phyloP scores from a whole-genome alignment of 2,888 invertebrate species.

The Desoria tigrina region DNA sequence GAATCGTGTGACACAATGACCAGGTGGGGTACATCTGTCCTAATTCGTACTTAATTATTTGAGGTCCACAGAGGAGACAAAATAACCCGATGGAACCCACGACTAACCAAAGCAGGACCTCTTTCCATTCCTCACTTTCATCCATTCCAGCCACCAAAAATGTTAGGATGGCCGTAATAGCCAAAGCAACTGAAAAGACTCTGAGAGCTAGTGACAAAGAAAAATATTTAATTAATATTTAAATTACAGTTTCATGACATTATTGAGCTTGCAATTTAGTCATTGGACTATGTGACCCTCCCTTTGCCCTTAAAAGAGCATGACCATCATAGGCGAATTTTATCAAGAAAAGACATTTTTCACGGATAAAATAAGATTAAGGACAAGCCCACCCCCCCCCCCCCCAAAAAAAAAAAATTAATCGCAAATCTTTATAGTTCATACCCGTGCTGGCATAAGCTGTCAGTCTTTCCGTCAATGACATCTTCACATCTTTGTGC shows the following conservation, averaged over 20 bases:
- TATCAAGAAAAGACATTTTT: too few species aligned
- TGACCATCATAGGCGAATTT: too few species aligned
- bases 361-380: too few species aligned
- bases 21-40: background rate
- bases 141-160: too few species aligned
- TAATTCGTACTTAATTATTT: conserved; percentile 22
- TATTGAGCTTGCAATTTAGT: background rate
- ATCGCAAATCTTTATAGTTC: background rate
- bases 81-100: conserved; percentile 9
- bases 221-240: conserved; percentile 1
- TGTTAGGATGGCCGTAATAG: conserved; percentile 11
- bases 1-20: background rate
- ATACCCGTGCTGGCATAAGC: conserved; percentile 22
- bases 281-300: too few species aligned
- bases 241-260: background rate
- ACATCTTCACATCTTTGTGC: conserved; percentile 7
- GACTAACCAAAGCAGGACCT: background rate
- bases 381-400: too few species aligned
- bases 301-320: too few species aligned
- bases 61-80: conserved; percentile 16
- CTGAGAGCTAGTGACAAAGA: conserved; percentile 18
- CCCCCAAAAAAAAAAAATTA: background rate
- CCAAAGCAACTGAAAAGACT: conserved; percentile 19
- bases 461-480: conserved; percentile 9
- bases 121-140: background rate